phyloP scores from a whole-genome alignment of 2,113 vertebrate species.

The Crotophaga sulcirostris region DNA sequence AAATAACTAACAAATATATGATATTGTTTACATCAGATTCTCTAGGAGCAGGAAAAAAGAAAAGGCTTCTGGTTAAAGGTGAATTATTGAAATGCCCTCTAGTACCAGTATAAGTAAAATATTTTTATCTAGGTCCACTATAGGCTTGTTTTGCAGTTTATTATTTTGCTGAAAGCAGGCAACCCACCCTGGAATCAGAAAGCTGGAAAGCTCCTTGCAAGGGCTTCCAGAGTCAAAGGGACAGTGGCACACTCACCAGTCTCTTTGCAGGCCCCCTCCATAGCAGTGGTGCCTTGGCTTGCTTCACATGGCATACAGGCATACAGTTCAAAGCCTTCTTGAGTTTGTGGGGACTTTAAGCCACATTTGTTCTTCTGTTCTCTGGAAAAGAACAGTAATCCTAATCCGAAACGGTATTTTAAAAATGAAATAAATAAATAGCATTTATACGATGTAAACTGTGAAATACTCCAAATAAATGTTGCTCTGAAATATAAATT shows the following conservation, averaged over 20 bases:
- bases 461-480: neutral
- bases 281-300: neutral
- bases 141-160: neutral
- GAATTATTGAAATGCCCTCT: neutral
- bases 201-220: neutral
- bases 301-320: neutral
- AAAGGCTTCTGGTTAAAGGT: neutral
- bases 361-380: neutral
- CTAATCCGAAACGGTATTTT: neutral
- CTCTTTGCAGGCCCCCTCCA: rapidly evolving
- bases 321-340: neutral
- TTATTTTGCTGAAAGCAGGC: neutral
- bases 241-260: neutral
- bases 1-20: neutral
- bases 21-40: neutral
- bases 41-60: neutral
- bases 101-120: neutral
- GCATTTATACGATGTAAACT: neutral
- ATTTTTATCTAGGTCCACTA: neutral
- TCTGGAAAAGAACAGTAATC: neutral
- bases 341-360: neutral
- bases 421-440: neutral
- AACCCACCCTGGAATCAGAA: neutral
- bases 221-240: neutral
- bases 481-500: neutral